Base-by-base conservation (phyloP, 2,888 invertebrate species). In the Drosophila koepferae region DNA sequence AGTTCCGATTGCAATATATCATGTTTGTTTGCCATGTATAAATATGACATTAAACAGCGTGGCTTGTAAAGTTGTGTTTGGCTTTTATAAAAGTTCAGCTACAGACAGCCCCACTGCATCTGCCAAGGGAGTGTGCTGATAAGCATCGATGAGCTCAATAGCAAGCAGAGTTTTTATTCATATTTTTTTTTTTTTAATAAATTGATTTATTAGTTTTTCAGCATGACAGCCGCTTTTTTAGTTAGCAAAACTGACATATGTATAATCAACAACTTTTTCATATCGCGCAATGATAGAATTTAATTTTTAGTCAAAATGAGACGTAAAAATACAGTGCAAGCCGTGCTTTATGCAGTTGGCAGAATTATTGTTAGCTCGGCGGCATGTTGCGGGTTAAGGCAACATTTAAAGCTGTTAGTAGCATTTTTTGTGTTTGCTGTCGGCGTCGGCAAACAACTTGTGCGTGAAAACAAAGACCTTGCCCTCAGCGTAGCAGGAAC, bases 331-430 rank as follows among this genome's bases (percentile, higher is more conserved):
- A 36, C 10, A 62, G 23, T 14, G 23, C 18, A 40, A 55, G 16
- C 16, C 31, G 23, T 64, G 58, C 53, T 55, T 59, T 51, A 31
- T 58, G 54, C 58, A 56, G 55, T 65, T 84, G 55, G 46, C 23
- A 46, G 58, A 46, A 65, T 81, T 75, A 84, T 76, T 84, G 74
- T 66, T 74, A 61, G 64, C 58, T 70, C 55, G 55, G 44, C 49
- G 40, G 40, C 62, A 49, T 18, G 46, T 75, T 28, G 59, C 14
- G 84, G 84, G 71, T 79, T 83, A 60, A 76, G 74, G 68, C 66
- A 76, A 73, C 81, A 72, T 79, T 86, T 73, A 74, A 54, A 71
- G 70, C 81, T 81, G 79, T 89, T 79, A 79, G 74, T 16, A 7
- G 16, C 7, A 16, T n/a, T 40, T 40, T 40, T 40, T 40, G 40